Evolutionary conservation across 2,113 vertebrate species (phyloP).

Genomic region (Rhinolophus ferrumequinum): DNA sequence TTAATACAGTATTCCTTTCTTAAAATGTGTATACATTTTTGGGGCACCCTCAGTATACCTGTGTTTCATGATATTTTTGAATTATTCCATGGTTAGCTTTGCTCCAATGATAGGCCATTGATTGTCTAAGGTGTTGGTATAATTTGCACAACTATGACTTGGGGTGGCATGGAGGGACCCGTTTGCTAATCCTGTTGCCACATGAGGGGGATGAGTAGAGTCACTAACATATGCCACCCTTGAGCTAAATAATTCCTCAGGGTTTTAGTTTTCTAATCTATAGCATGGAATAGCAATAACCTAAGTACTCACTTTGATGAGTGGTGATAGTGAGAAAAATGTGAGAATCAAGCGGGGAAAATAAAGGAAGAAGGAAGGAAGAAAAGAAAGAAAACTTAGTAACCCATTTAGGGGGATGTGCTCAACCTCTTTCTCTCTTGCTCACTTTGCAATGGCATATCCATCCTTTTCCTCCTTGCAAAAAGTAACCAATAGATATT

Average conservation of each 20-base stretch:
- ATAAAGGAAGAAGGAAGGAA: background rate
- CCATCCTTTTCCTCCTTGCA: background rate
- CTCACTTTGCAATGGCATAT: background rate
- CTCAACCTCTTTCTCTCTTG: conserved; percentile 10
- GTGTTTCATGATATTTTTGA: conserved; percentile 28
- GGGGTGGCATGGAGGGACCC: background rate
- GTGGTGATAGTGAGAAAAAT: background rate
- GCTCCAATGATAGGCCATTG: background rate
- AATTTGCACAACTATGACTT: background rate
- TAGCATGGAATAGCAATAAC: background rate
- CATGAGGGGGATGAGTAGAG: background rate
- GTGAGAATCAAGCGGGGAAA: background rate
- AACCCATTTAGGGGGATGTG: background rate
- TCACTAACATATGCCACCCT: background rate
- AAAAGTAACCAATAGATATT: background rate
- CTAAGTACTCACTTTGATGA: background rate
- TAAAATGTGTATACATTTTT: no score
- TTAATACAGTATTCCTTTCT: no score
- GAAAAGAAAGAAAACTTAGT: background rate
- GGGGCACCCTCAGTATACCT: background rate
- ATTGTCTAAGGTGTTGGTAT: background rate
- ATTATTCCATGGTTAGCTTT: conserved; percentile 30
- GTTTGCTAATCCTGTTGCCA: background rate
- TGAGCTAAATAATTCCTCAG: background rate
- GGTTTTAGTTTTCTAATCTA: background rate